Percentiles rank a stretch among this genome's conserved stretches.
Conservation (phyloP, 2,888 invertebrate genomes). For the Apodemia zela region DNA sequence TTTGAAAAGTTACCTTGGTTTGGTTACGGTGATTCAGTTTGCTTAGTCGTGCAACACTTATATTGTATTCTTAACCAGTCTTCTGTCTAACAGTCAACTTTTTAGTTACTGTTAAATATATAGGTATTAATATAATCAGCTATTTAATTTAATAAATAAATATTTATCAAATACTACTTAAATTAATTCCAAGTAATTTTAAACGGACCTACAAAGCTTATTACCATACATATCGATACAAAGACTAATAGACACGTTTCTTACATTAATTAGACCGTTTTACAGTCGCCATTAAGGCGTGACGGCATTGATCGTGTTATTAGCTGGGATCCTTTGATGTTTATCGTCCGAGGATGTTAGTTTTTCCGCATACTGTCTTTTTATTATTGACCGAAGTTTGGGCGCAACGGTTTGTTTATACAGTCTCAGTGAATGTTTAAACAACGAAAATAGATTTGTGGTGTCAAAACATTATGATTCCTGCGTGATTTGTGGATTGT, state of each 20-base stretch:
- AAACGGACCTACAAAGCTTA: background rate
- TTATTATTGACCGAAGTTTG: slow-evolving; percentile 79
- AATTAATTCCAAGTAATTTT: background rate
- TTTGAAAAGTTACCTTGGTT: no score
- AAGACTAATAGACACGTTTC: slow-evolving; percentile 28
- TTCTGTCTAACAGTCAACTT: no score
- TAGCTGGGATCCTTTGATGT: slow-evolving; percentile 66
- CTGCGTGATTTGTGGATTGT: slow-evolving; percentile 46
- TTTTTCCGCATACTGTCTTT: slow-evolving; percentile 76
- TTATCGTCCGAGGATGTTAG: slow-evolving; percentile 75
- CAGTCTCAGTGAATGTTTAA: slow-evolving; percentile 59
- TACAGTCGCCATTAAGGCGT: slow-evolving; percentile 51
- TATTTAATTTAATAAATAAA: no score
- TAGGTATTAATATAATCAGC: no score
- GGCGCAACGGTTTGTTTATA: slow-evolving; percentile 73
- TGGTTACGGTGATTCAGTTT: no score
- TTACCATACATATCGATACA: background rate
- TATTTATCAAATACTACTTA: no score
- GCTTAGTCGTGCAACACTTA: no score
- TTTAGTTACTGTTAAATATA: no score
- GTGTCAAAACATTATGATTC: slow-evolving; percentile 71
- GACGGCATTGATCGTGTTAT: slow-evolving; percentile 71
- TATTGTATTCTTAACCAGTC: no score
- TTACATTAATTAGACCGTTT: slow-evolving; percentile 58
- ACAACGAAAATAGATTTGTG: slow-evolving; percentile 71